phyloP scores from a whole-genome alignment of 2,888 invertebrate species.

The Orchesellides sinensis region DNA sequence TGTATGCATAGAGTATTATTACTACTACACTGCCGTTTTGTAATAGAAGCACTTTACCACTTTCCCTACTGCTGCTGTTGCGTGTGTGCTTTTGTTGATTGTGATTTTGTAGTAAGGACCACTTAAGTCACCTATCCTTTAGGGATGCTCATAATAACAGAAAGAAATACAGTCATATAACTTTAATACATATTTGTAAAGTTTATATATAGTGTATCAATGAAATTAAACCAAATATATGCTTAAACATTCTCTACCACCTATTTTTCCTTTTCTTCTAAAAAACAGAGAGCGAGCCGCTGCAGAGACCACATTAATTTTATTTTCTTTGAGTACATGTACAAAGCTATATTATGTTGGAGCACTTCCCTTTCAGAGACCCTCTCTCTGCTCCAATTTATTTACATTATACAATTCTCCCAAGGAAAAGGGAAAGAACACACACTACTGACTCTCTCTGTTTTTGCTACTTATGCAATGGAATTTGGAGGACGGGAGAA shows the following conservation, averaged over 20 bases:
- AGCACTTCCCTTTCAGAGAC: constrained; percentile 53
- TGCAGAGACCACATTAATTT: constrained; percentile 47
- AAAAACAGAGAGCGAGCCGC: too few species aligned
- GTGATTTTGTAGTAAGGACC: constrained; percentile 5
- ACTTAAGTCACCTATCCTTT: constrained; percentile 12
- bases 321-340: constrained; percentile 17
- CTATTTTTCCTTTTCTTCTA: constrained; percentile 1
- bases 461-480: background rate
- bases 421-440: constrained; percentile 29
- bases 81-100: background rate
- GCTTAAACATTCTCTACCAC: too few species aligned
- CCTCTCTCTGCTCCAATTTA: constrained; percentile 62
- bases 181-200: too few species aligned
- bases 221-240: constrained; percentile 22
- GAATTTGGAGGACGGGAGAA: background rate
- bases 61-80: too few species aligned
- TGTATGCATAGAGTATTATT: background rate
- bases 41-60: too few species aligned
- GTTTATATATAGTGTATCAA: background rate
- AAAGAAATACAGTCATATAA: too few species aligned
- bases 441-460: background rate
- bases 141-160: background rate
- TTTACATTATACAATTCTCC: constrained; percentile 61
- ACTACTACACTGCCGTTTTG: background rate
- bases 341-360: background rate